phyloP scores from a whole-genome alignment of 1,140 invertebrate genomes.

The Carcinoscorpius rotundicauda region DNA sequence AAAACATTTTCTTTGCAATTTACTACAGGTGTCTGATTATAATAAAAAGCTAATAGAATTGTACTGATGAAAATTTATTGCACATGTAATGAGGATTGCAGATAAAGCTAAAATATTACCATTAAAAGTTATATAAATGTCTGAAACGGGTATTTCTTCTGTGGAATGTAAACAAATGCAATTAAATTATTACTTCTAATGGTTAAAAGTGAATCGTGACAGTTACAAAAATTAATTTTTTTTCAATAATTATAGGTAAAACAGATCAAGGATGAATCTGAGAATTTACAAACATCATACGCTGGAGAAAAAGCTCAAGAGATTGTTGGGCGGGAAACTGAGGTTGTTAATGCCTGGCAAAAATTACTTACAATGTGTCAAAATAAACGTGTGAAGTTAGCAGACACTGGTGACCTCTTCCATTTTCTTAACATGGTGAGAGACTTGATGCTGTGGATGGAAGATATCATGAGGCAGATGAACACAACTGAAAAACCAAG shows the following conservation, averaged over 20 bases:
- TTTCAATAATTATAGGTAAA: slow-evolving; percentile 44
- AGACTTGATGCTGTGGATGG: slow-evolving; percentile 97
- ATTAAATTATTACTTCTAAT: too few species aligned
- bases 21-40: too few species aligned
- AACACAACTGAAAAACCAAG: slow-evolving; percentile 96
- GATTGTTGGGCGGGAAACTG: slow-evolving; percentile 85
- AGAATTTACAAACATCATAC: slow-evolving; percentile 83
- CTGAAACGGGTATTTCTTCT: too few species aligned
- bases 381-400: slow-evolving; percentile 65
- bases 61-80: too few species aligned
- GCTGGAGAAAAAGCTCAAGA: slow-evolving; percentile 93
- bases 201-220: too few species aligned
- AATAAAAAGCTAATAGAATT: too few species aligned
- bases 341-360: slow-evolving; percentile 91
- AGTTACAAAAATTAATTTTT: too few species aligned
- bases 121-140: too few species aligned
- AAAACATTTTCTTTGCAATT: too few species aligned
- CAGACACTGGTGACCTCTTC: slow-evolving; percentile 89
- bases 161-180: too few species aligned
- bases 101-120: too few species aligned
- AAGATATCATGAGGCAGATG: slow-evolving; percentile 94
- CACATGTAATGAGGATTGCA: too few species aligned
- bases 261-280: slow-evolving; percentile 84
- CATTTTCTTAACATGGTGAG: slow-evolving; percentile 97
- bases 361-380: slow-evolving; percentile 79